Base-by-base conservation (phyloP, 2,113 vertebrate species). In the Albula glossodonta region DNA sequence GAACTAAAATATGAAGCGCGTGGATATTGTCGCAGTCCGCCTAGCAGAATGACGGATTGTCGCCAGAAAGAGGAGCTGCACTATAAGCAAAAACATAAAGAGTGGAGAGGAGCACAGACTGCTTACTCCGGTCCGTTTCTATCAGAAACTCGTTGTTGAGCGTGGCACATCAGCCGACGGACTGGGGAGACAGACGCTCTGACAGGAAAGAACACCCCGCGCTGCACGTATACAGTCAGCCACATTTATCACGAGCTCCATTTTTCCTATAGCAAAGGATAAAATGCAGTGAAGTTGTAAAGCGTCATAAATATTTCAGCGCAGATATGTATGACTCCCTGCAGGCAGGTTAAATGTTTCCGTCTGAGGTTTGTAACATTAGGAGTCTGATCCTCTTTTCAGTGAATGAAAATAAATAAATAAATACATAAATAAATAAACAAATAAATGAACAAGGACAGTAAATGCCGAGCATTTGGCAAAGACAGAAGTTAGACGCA, bases 221-320 rank as follows among this genome's bases (percentile, higher is more conserved):
- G 22, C n/a, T 22, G 25, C 25, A 25, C 70, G 70, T 22, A 31
- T 74, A 74, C 6, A 48, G 22, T 49, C 85, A 82, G 56, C 79
- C 51, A 53, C 57, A 87, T 87, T 82, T 41, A 87, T 83, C 82
- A 66, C 12, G 25, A 57, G 79, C 50, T 78, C 57, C 25, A 78
- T 87, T 87, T 84, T 51, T 87, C 81, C 52, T 85, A 51, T 48
- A 79, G 63, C 1, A 50, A 41, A 84, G 84, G 83, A 60, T 25
- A 80, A 82, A 85, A 87, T 13, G 66, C 84, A 56, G 63, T 84
- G 86, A 74, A 48, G 83, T 85, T 90, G 89, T 87, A 88, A 88
- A 87, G 70, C 51, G 51, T 56, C 88, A 91, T 90, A 82, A 88
- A 91, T 91, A 90, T 90, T 91, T 90, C 82, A 91, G 74, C 53